Base-by-base conservation (phyloP, 2,797 vertebrate species). In the Cuniculus paca region DNA sequence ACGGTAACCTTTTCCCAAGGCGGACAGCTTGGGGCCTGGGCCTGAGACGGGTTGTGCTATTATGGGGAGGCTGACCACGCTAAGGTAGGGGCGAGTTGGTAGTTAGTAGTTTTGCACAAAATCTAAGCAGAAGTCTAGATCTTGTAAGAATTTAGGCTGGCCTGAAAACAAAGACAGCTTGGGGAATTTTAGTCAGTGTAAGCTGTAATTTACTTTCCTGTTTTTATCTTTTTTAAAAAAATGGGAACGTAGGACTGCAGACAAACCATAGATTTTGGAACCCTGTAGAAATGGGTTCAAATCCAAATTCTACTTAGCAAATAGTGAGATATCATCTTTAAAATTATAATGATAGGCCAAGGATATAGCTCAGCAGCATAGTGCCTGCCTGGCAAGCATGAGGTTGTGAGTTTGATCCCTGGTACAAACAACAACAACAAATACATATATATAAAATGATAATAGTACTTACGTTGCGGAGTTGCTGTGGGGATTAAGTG, bases 161-260 rank as follows among this genome's bases (percentile, higher is more conserved):
- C 31, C 54, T 42, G 31, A 52, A 89, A 74, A 80, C 61, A 74
- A 89, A 92, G 77, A 77, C 22, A 88, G 42, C 17, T 34, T 90
- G 34, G 88, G 22, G 77, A 91, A 45, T 94, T 95, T 91, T 50
- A 77, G 70, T 84, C 36, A 90, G 26, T 84, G 10, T 89, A 58
- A 85, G 28, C 22, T 94, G 26, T 3, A 93, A 82, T 74, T 39
- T 42, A 63, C 63, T 92, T 77, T 54, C 19, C 60, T 82, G 84
- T 61, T 75, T 92, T 83, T 92, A 45, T 89, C 50, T 19, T 82
- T 20, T 85, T 95, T 90, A 70, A 50, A 68, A 88, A 93, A 70
- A 50, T 56, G 39, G 60, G 72, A 82, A 90, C 85, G 61, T 90
- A 84, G 63, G 19, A 9, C 65, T 39, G n/a, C 28, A 88, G 85